Conservation (phyloP, 2,113 vertebrate species). For the pig (Sus scrofa) region T2T-Sscrofa CM000812.6:118414001-118414500, state of each 20-base stretch:
- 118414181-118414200: neutral
- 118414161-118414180: neutral
- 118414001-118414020: neutral
- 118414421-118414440: neutral
- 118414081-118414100: constrained; percentile 45
- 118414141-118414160: neutral
- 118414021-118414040: neutral
- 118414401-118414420: constrained; percentile 6
- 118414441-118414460: neutral
- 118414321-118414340: constrained; percentile 1
- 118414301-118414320: neutral
- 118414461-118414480: neutral
- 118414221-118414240: neutral
- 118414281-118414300: neutral
- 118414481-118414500: neutral
- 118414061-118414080: constrained; percentile 26
- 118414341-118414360: neutral
- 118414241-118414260: neutral
- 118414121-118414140: neutral
- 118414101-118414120: neutral
- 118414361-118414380: neutral
- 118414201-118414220: neutral
- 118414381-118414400: constrained; percentile 27
- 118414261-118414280: neutral
- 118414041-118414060: neutral